Evolutionary conservation across 2,888 invertebrate genomes (phyloP), one percentile per base, ranked within the genome.

Genomic region (Lithosia quadra): DNA sequence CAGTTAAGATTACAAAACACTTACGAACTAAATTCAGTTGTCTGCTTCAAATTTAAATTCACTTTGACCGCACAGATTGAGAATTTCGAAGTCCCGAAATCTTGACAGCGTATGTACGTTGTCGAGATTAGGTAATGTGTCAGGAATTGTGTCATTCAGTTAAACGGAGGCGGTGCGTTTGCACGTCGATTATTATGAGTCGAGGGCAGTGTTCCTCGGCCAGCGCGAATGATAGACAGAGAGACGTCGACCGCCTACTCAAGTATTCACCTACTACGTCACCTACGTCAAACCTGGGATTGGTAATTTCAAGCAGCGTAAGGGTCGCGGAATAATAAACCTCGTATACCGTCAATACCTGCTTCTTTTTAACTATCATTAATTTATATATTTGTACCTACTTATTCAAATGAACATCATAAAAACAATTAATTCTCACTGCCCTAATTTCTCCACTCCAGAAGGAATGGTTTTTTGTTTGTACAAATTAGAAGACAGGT

Each of bases 111-210:
- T 24, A 56, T 22, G 88, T 88, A 88, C 88, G 87, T 84, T 72
- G 77, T 75, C 75, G 81, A 87, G 88, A 92, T 90, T 93, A 90
- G 90, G 90, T 92, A 91, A 93, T 92, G 89, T 90, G 90, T 87
- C 86, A 88, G 92, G 91, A 93, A 93, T 93, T 94, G 92, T 93
- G 93, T 93, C 94, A 92, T 90, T 90, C 89, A 87, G 89, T 89
- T 86, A 85, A 84, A 91, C 86, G 90, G 91, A 90, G 92, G 92
- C 92, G 92, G 89, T 90, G 81, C 87, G 90, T 91, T 90, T 91
- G 88, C 90, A 91, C 87, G 88, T 87, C 86, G 89, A 90, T 85
- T 85, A 87, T 83, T 87, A 86, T 82, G 83, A 89, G 88, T 88
- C 87, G 89, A 90, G 90, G 89, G 89, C 91, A 91, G 88, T 86